Evolutionary conservation across 2,888 invertebrate species (phyloP).

Genomic region (Itoplectis maculator): DNA sequence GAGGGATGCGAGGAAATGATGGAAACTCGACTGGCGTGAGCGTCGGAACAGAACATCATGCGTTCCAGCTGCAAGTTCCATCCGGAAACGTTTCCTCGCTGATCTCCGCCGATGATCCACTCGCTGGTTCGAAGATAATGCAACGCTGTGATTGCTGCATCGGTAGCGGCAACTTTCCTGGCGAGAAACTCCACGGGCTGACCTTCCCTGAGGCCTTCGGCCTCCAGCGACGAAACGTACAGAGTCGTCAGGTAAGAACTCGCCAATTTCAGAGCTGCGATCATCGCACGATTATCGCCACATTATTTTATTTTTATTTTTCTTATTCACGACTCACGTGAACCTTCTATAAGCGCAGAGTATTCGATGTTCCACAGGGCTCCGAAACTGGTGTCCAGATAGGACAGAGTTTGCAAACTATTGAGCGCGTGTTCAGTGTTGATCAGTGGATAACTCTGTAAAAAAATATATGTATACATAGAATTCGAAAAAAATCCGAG

Average conservation of each 20-base stretch:
- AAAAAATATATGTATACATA: constrained; percentile 6
- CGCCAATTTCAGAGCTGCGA: constrained; percentile 58
- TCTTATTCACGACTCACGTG: constrained; percentile 59
- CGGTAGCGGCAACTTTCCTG: constrained; percentile 65
- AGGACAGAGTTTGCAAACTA: constrained; percentile 62
- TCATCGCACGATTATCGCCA: constrained; percentile 29
- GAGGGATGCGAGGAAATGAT: constrained; percentile 71
- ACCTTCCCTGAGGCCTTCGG: constrained; percentile 49
- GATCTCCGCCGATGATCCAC: constrained; percentile 76
- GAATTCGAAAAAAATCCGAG: constrained; percentile 16
- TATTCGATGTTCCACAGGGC: constrained; percentile 71
- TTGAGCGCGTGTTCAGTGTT: constrained; percentile 66
- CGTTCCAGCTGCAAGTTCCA: constrained; percentile 72
- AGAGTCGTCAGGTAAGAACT: constrained; percentile 73
- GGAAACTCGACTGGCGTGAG: constrained; percentile 62
- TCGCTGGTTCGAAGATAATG: constrained; percentile 68
- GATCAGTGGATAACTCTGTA: constrained; percentile 68
- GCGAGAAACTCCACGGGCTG: constrained; percentile 63
- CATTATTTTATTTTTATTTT: background rate
- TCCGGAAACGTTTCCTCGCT: constrained; percentile 71
- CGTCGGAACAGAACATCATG: constrained; percentile 66
- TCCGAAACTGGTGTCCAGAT: constrained; percentile 71
- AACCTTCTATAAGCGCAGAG: constrained; percentile 66
- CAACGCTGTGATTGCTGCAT: constrained; percentile 70
- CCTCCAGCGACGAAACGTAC: constrained; percentile 71